Evolutionary conservation across 2,888 invertebrate genomes (phyloP), one percentile per base, ranked within the genome.

Genomic region (Doris montereyensis): DNA sequence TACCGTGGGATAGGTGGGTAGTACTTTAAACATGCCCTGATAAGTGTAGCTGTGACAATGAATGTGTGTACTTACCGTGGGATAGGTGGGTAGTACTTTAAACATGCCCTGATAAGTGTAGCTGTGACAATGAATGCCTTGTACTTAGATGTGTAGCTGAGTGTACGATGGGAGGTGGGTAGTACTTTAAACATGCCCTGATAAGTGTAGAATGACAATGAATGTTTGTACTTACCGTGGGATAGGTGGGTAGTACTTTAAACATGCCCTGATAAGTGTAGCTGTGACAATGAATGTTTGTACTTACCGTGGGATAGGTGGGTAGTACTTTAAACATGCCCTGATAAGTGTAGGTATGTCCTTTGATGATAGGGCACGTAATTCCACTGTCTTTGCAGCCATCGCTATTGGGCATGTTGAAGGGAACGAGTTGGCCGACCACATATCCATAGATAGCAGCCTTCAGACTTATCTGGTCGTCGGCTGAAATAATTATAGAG

Each of bases 401-500:
- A 89, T 96, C 93, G 0, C 95, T 93, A 89, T 96, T 94, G 26
- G 94, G 93, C 82, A 96, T 90, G 8, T 94, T 94, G 90, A 96
- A 96, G 0, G 95, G 95, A 82, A 95, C 93, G 0, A 94, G 94
- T 58, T 95, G 92, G 80, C 94, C 94, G 92, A 94, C 93, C 57
- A 96, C 93, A 80, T 95, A 92, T 0, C 96, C 96, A 91, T 95
- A 95, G 0, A 96, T 95, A 1, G 94, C 93, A 0, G 95, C 94
- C 73, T 90, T 93, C 28, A 82, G 71, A 0, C 57, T 70, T 17
- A 17, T 10, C 0, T 81, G 74, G 70, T 80, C 71, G 5, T 70
- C 21, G 8, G 41, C 82, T 82, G 60, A n/a, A n/a, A n/a, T n/a
- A n/a, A n/a, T n/a, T n/a, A n/a, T n/a, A n/a, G n/a, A n/a, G n/a